phyloP scores from a whole-genome alignment of 2,888 invertebrate species.

The Philereme vetulata region DNA sequence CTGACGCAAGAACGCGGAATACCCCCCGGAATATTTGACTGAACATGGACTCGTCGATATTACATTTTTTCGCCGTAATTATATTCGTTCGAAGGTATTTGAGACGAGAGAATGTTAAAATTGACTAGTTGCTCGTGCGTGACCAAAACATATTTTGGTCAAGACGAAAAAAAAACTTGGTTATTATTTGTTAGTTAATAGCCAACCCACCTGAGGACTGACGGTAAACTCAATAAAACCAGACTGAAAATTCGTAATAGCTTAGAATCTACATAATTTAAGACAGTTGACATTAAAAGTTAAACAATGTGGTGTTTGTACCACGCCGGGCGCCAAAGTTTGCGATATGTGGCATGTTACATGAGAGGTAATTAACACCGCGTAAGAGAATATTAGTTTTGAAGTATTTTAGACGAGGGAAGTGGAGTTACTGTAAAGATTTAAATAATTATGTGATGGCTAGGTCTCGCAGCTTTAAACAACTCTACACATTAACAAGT shows the following conservation, averaged over 20 bases:
- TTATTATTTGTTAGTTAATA: too few relatives aligned
- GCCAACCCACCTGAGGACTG: too few relatives aligned
- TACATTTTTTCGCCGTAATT: conserved; percentile 48
- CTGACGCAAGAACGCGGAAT: conserved; percentile 63
- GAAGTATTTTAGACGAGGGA: too few relatives aligned
- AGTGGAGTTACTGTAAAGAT: too few relatives aligned
- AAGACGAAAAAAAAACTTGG: too few relatives aligned
- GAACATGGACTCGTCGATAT: conserved; percentile 66
- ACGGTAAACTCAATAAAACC: too few relatives aligned
- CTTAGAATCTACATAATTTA: conserved; percentile 55
- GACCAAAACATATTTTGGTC: not conserved
- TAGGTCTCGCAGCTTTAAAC: too few relatives aligned
- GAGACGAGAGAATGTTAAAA: not conserved
- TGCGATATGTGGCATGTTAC: conserved; percentile 79
- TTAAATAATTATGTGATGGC: too few relatives aligned
- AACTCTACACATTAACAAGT: too few relatives aligned
- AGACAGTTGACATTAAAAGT: conserved; percentile 64
- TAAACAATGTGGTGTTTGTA: conserved; percentile 63
- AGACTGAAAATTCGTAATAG: conserved; percentile 37
- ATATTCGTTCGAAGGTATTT: conserved; percentile 13
- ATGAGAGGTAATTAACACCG: conserved; percentile 82
- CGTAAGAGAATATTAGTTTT: conserved; percentile 19
- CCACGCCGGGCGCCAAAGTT: conserved; percentile 77
- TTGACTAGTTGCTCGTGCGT: conserved; percentile 1
- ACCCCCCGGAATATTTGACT: conserved; percentile 72